Evolutionary conservation across 2,888 invertebrate species (phyloP), one percentile per base, ranked within the genome.

Genomic region (Girardia tigrina): DNA sequence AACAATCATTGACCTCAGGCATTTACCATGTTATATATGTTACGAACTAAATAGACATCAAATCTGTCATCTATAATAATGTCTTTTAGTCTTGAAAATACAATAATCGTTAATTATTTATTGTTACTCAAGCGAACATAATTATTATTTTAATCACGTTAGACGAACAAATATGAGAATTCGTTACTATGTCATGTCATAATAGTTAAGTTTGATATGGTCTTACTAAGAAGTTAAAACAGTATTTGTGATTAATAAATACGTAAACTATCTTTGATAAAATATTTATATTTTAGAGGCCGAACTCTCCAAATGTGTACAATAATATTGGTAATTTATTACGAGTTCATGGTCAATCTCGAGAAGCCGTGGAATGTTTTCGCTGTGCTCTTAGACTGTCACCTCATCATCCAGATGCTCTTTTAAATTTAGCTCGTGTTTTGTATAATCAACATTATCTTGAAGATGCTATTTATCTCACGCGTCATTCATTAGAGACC

Each of bases 261-360:
- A 56, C n/a, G 23, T 20, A 56, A 56, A 12, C 23, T 56, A 56
- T 56, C 4, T 56, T 56, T 56, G 20, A 12, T n/a, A 6, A 20
- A 56, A 8, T 20, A 12, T n/a, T 36, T 12, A 36, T n/a, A n/a
- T n/a, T n/a, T n/a, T 56, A 83, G 82, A 81, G 80, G 78, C 82
- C 83, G 26, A 81, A 88, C 86, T 91, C 91, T 75, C 89, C 90
- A 27, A 90, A 90, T 81, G 86, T 91, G 73, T 91, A 91, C 83
- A 92, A 91, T 83, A 91, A 92, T 84, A 91, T 92, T 81, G 92
- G 92, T 0, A 92, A 92, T 84, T 92, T 90, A 84, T 92, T 91
- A 90, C 88, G 91, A 78, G 90, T 92, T 79, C 90, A 91, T 83
- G 92, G 92, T 1, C 90, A 92, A 82, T 90, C 91, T 4, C 88